phyloP scores from a whole-genome alignment of 2,113 vertebrate genomes.

The Catharus minimus region DNA sequence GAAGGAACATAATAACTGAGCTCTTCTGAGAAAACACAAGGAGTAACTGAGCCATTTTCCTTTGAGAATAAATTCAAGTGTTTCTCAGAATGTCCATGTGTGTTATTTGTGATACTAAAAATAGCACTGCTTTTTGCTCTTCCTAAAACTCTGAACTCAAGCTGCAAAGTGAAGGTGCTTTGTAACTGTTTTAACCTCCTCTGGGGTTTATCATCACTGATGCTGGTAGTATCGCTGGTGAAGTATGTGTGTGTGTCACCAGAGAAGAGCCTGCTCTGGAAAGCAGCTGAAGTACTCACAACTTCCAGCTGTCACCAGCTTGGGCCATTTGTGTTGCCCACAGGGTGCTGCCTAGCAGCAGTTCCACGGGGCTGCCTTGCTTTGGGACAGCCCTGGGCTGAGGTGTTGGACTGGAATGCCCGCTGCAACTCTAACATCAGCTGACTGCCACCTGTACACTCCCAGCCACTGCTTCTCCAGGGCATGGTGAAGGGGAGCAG shows the following conservation, averaged over 20 bases:
- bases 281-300: neutral
- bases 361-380: neutral
- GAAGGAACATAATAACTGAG: neutral
- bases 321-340: neutral
- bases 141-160: neutral
- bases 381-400: neutral
- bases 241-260: neutral
- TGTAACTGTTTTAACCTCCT: neutral
- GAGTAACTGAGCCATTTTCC: neutral
- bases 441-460: neutral
- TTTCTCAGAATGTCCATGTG: neutral
- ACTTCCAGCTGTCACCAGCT: neutral
- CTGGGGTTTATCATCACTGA: neutral
- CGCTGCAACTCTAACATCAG: neutral
- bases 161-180: neutral
- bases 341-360: neutral
- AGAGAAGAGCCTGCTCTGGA: neutral
- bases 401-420: rapidly evolving
- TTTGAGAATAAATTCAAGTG: neutral
- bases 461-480: neutral
- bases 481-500: neutral
- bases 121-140: neutral
- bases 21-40: neutral
- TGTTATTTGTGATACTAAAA: neutral
- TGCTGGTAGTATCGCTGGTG: neutral